phyloP scores from a whole-genome alignment of 2,888 invertebrate genomes.

The Aricia artaxerxes region DNA sequence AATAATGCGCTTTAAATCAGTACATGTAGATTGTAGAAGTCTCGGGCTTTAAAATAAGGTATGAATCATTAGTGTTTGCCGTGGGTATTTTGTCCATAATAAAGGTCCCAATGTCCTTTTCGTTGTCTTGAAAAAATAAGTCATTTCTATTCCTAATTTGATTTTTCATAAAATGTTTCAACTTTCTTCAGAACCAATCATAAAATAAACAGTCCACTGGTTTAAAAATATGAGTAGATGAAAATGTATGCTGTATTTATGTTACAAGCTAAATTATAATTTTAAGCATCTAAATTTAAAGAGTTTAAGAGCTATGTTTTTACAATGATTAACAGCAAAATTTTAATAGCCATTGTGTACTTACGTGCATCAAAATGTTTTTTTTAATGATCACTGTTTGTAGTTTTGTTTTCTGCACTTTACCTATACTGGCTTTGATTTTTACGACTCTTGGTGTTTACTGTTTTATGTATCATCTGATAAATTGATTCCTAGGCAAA shows the following conservation, averaged over 20 bases:
- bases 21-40: too few relatives aligned
- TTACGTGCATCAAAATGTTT: slow-evolving; percentile 55
- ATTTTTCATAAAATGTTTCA: not conserved
- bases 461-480: not conserved
- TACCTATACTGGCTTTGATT: not conserved
- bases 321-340: slow-evolving; percentile 27
- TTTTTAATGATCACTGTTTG: slow-evolving; percentile 33
- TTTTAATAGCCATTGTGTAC: slow-evolving; percentile 52
- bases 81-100: too few relatives aligned
- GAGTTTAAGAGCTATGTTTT: not conserved
- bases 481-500: not conserved
- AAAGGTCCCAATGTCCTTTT: not conserved
- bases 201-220: not conserved
- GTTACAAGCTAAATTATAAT: not conserved
- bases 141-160: too few relatives aligned
- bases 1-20: too few relatives aligned
- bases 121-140: not conserved
- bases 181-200: not conserved
- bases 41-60: too few relatives aligned
- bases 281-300: not conserved
- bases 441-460: slow-evolving; percentile 8
- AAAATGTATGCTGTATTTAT: not conserved
- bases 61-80: too few relatives aligned
- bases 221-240: not conserved
- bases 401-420: slow-evolving; percentile 21